Percentiles rank a stretch among this genome's conserved stretches.
Evolutionary conservation across 1,140 invertebrate genomes (phyloP).

Genomic region (Limonius californicus): DNA sequence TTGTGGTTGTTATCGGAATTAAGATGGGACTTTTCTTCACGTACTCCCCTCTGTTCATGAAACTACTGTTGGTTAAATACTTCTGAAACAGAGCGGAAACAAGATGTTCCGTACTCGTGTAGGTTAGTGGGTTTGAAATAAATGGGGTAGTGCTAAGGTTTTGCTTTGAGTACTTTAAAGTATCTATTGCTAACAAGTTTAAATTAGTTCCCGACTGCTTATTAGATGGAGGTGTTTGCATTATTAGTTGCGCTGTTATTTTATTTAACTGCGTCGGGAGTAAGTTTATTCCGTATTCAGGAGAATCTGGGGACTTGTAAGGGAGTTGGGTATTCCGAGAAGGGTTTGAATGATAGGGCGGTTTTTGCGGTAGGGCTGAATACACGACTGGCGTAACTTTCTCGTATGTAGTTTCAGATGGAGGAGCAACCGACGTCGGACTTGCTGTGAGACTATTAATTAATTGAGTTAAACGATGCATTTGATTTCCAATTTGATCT

Average conservation of each 20-base stretch:
- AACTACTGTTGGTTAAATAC: conserved; percentile 1
- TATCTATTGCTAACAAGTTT: neutral
- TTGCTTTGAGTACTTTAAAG: neutral
- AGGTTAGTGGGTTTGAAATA: neutral
- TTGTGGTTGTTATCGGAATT: neutral
- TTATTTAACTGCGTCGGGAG: conserved; percentile 1
- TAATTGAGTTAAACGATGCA: neutral
- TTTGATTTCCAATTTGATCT: conserved; percentile 5
- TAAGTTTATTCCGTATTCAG: neutral
- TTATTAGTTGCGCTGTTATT: conserved; percentile 6
- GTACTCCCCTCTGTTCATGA: neutral
- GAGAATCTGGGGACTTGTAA: neutral
- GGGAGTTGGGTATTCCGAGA: neutral
- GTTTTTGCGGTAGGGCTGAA: neutral
- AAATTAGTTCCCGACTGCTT: neutral
- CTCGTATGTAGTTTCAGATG: neutral
- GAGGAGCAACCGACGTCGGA: neutral
- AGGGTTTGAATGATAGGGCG: neutral
- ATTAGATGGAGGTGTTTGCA: neutral
- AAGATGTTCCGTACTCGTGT: neutral
- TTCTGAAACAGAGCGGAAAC: neutral
- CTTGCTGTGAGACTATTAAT: neutral
- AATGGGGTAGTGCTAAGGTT: neutral
- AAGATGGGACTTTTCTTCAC: neutral
- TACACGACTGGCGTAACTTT: neutral